These are phyloP conservation scores for Bombus superbus DNA, from an alignment of 1,140 invertebrate genomes.

Conservation along the genomic window DNA sequence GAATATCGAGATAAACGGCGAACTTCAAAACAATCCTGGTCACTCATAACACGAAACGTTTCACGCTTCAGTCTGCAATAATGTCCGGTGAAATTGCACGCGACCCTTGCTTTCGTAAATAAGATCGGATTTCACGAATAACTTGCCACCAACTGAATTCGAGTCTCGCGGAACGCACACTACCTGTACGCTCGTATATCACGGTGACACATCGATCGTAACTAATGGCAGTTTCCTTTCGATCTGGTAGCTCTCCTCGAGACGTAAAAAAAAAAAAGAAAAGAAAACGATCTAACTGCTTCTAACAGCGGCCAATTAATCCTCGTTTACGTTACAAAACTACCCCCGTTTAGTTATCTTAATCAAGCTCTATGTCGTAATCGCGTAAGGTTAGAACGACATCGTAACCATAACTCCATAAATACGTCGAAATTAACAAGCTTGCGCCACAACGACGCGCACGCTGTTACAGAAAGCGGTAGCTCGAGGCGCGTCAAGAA, in stretches of 20 bases:
- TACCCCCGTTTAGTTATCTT: background rate
- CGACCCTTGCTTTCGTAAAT: background rate
- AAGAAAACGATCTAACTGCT: background rate
- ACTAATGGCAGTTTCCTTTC: background rate
- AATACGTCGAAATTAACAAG: background rate
- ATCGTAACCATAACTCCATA: background rate
- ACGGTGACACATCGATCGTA: background rate
- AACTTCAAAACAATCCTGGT: slow-evolving; percentile 7
- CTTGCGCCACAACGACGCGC: background rate
- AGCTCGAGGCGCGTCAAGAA: slow-evolving; percentile 4
- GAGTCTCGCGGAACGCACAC: background rate
- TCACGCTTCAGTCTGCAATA: background rate
- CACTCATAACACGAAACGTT: background rate
- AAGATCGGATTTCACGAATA: background rate
- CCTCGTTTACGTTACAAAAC: background rate
- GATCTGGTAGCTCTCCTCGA: background rate
- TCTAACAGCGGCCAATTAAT: background rate
- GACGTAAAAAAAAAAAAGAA: background rate
- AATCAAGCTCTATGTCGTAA: background rate
- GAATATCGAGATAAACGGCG: background rate
- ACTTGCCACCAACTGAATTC: background rate
- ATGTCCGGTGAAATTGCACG: background rate
- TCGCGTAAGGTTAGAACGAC: background rate
- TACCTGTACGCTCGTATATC: no score
- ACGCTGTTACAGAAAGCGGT: background rate